A percentile compares a stretch with the other conserved stretches of the same genome.
Evolutionary conservation across 2,888 invertebrate genomes (phyloP).

Genomic region (Acanthosepion pharaonis): DNA sequence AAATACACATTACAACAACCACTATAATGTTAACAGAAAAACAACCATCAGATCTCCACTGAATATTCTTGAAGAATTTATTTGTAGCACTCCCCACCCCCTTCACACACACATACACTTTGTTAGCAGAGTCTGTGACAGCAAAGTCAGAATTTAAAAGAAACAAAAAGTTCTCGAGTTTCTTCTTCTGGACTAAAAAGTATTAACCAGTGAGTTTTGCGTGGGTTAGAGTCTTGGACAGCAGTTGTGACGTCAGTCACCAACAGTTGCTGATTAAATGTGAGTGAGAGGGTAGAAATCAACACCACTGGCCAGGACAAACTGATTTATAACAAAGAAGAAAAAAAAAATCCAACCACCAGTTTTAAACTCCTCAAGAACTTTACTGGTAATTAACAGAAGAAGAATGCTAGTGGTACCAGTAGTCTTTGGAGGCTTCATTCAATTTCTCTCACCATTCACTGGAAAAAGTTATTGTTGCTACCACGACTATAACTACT

Average conservation of each 20-base stretch:
- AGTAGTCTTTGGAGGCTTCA: not conserved
- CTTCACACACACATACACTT: too few relatives aligned
- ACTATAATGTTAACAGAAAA: not conserved
- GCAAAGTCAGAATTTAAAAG: not conserved
- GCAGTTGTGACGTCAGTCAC: not conserved
- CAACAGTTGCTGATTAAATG: not conserved
- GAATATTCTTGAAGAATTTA: not conserved
- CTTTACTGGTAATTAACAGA: not conserved
- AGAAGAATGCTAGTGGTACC: constrained; percentile 15
- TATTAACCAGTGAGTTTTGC: not conserved
- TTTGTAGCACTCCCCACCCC: not conserved
- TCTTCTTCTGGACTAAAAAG: not conserved
- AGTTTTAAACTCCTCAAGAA: not conserved
- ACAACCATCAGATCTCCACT: not conserved
- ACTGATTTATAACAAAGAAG: not conserved
- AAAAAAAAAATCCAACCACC: not conserved
- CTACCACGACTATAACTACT: too few relatives aligned
- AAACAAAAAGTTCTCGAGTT: not conserved
- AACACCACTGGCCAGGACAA: not conserved
- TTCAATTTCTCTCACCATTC: not conserved
- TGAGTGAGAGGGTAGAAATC: not conserved
- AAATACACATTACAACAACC: constrained; percentile 16
- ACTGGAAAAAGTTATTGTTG: not conserved
- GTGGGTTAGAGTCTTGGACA: not conserved
- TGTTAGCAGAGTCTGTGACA: not conserved